Base-by-base conservation (phyloP, 2,797 vertebrate genomes). In the Vespertilio murinus region DNA sequence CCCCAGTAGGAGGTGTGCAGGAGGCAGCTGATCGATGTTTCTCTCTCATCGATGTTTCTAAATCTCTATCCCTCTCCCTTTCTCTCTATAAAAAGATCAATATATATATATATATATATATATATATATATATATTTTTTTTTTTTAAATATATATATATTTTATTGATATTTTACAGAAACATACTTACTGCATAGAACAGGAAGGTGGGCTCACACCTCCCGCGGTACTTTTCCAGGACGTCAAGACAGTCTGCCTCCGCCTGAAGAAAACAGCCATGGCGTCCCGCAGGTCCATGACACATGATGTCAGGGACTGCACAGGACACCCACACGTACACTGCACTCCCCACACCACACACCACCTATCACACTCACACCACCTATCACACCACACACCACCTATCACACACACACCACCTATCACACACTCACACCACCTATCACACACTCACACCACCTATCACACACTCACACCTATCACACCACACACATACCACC, bases 131-230 rank as follows among this genome's bases (percentile, higher is more conserved):
- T n/a, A n/a, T n/a, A n/a, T n/a, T n/a, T n/a, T n/a, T n/a, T n/a
- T n/a, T n/a, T n/a, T n/a, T n/a, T n/a, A n/a, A n/a, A n/a, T n/a
- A n/a, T n/a, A n/a, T n/a, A n/a, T n/a, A n/a, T n/a, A n/a, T n/a
- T n/a, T n/a, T n/a, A n/a, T n/a, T n/a, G n/a, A n/a, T n/a, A n/a
- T n/a, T n/a, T n/a, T n/a, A n/a, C n/a, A n/a, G n/a, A n/a, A n/a
- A n/a, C n/a, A n/a, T 90, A 98, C 99, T 99, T 96, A 99, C 99
- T 93, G 98, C 98, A 92, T 98, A 99, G 95, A 99, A 99, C 88
- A 99, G 98, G 94, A 99, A 99, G 69, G 99, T 98, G 18, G 99
- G 99, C 96, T 99, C 98, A 80, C 99, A 99, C 95, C 98, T 99
- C 42, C 99, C 99, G 95, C 98, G 98, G 97, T 99, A 99, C 92